Base-by-base conservation (phyloP, 2,113 vertebrate species). In the Sylvietta virens region DNA sequence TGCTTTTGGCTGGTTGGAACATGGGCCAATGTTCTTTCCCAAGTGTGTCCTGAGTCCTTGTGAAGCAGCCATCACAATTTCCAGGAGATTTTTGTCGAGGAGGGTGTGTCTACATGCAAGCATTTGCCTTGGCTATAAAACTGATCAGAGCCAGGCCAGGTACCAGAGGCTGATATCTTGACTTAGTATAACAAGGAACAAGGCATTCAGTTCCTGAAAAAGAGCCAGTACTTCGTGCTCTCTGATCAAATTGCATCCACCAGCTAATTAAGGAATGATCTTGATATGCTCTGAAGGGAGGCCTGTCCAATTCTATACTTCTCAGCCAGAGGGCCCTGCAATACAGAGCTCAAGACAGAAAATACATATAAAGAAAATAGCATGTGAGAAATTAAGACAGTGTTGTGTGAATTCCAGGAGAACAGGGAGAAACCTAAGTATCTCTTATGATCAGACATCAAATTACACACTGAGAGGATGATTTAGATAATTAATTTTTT, bases 311-410 rank as follows among this genome's bases (percentile, higher is more conserved):
- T 94, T 92, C 82, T 88, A 7, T 92, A 39, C 50, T 95, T 80
- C 79, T 95, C 88, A 94, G 94, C 93, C 92, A 94, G 87, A 90
- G 88, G 90, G 71, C 94, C 31, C 90, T 86, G 71, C 54, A 62
- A 6, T 37, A 35, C 57, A 85, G 50, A 33, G 35, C 37, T 89
- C 35, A 28, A 81, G 58, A 70, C 0, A 70, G 83, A 87, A 92
- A 69, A 66, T 31, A 48, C 0, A 0, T 44, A 22, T 26, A 30
- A 87, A 82, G 69, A 50, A 94, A 87, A 79, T 6, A 45, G 33
- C 35, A 40, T 47, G 27, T 58, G 71, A 93, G 39, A 60, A 80
- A 88, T 66, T 65, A 54, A 72, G 61, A 45, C 35, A 74, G 54
- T 33, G 28, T 66, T 48, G 39, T 72, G 42, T 87, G 39, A 77